Conservation (phyloP, 2,797 vertebrate species). For the Spinus olivaceus region DNA sequence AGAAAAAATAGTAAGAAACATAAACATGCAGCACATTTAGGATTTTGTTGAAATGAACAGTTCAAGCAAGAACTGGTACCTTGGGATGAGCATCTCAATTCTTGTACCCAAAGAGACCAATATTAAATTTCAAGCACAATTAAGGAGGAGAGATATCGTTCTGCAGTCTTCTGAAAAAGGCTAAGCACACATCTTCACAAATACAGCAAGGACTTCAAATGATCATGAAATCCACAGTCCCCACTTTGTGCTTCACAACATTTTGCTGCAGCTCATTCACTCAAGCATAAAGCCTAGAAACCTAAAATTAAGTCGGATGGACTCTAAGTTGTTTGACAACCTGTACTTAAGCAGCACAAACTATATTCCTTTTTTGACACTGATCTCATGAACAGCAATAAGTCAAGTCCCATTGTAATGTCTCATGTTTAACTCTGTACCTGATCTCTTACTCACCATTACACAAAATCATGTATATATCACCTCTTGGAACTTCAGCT, state of each 20-base stretch:
- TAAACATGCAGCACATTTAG: not conserved
- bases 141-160: not conserved
- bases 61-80: not conserved
- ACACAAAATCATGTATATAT: accelerated
- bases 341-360: not conserved
- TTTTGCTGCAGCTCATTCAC: not conserved
- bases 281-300: not conserved
- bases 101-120: not conserved
- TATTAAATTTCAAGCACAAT: not conserved
- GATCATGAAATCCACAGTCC: not conserved
- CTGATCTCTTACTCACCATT: not conserved
- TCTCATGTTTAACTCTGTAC: not conserved
- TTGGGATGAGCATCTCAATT: not conserved
- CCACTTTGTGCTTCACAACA: not conserved
- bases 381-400: not conserved
- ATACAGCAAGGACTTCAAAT: not conserved
- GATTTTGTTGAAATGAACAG: not conserved
- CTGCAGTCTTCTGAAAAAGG: not conserved
- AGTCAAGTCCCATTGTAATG: not conserved
- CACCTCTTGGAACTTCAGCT: not conserved
- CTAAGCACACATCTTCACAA: not conserved
- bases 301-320: not conserved
- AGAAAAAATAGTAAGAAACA: not conserved
- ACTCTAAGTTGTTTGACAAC: not conserved
- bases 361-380: not conserved